Evolutionary conservation across 2,888 invertebrate species (phyloP), one percentile per base, ranked within the genome.

Genomic region (Eilema sororculum): DNA sequence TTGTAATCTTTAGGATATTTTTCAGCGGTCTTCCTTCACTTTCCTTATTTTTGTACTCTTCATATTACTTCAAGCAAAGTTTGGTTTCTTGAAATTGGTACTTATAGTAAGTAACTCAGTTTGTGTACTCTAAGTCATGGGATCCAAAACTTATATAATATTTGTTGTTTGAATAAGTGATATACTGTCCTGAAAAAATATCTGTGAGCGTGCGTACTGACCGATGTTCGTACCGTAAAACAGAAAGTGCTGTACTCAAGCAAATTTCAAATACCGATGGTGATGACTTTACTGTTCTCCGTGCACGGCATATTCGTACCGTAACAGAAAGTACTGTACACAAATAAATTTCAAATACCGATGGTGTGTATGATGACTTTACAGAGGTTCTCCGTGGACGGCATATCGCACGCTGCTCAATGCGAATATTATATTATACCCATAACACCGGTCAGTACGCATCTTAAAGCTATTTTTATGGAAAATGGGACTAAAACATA

Each of bases 1-100:
- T 65, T 74, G 67, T 65, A 68, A 79, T 73, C 74, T 67, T 71
- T 82, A 79, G 70, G 25, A 52, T 78, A 76, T 65, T 61, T 75
- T 73, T 37, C 22, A 33, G 28, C n/a, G n/a, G 13, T 41, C 25
- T 58, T 20, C 10, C 25, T 58, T 16, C 63, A 41, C 57, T 58
- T 6, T 24, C 16, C 6, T 28, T 28, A 58, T n/a, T 52, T 52
- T 52, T 52, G 4, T 52, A 52, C 5, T 1, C n/a, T n/a, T n/a
- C 5, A 52, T 52, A 52, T 52, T 52, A n/a, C n/a, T 52, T 20
- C 8, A 52, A 52, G 16, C 52, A n/a, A 52, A 8, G 52, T 52
- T 52, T n/a, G 9, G 2, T n/a, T 52, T n/a, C n/a, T 52, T n/a
- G 20, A 6, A 3, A 6, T 46, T 46, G 20, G 20, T 20, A 20